Evolutionary conservation across 2,113 vertebrate genomes (phyloP), one percentile per base, ranked within the genome.

Genomic region (Halichoerus grypus): DNA sequence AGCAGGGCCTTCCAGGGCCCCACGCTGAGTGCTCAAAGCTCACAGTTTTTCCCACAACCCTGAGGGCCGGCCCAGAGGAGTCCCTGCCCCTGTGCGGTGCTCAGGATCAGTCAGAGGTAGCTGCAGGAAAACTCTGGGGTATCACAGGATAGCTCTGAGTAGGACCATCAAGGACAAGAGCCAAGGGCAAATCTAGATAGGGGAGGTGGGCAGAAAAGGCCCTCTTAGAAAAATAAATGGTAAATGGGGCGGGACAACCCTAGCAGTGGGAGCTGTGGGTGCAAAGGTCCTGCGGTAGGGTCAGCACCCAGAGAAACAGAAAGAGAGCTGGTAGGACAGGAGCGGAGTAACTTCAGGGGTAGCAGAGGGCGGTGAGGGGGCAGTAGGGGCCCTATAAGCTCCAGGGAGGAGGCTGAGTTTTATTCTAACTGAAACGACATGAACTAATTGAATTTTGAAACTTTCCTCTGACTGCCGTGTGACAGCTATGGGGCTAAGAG

Each of bases 331-430:
- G 12, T 18, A 33, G 1, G 42, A 11, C 42, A 51, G n/a, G 42
- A 18, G 31, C 42, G 24, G 21, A 77, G 59, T 33, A 28, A 33
- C 33, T 53, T 55, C 0, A 31, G 16, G 49, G 19, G 2, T 3
- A 0, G 42, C 5, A 2, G 10, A 10, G 21, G 31, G 7, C 28
- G 16, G 39, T 1, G n/a, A 6, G 24, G 59, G n/a, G 36, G 49
- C 2, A 12, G 11, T n/a, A 24, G 22, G 33, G 26, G 3, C 74
- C 21, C 2, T 63, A 24, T 12, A 46, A 57, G 22, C 49, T 85
- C 21, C 22, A 0, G 8, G 8, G n/a, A 36, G 28, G 36, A n/a
- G 11, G 39, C n/a, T 5, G 1, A 26, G 31, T 31, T 55, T 42
- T 39, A 22, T 59, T 61, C 55, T 71, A 39, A 49, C 26, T 72